Evolutionary conservation across 2,113 vertebrate species (phyloP), one percentile per base, ranked within the genome.

Genomic region (Heteronetta atricapilla): DNA sequence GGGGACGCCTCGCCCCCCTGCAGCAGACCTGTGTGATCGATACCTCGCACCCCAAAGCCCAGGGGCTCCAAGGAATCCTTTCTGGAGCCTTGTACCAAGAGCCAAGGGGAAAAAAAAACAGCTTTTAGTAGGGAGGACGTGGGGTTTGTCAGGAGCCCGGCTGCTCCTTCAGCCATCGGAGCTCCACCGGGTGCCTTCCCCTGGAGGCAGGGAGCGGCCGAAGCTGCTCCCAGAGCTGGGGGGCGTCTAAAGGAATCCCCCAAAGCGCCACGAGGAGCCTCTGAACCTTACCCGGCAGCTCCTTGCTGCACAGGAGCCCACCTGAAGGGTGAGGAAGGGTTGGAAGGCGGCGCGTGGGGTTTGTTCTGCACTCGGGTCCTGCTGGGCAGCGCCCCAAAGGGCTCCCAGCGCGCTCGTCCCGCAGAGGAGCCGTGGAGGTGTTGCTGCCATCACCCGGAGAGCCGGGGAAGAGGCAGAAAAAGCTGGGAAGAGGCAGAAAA

Each of bases 321-420:
- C 3, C n/a, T 36, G 18, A 1, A 1, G 38, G 31, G 52, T 9
- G n/a, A 17, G 33, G 60, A 58, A 25, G 73, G 29, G 46, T 40
- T 34, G 31, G 16, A n/a, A 44, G 26, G 34, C 10, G 15, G 31
- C 0, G 11, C 0, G 2, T 0, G 8, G 16, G 10, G 60, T 25
- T 55, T 13, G 23, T 15, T 26, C 40, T 21, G 25, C 19, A 40
- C 53, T 23, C 2, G 16, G 4, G 7, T 40, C 60, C 48, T 11
- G 76, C 48, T 20, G 76, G 28, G 17, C 38, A 38, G 18, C 12
- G 0, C 22, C 48, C n/a, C 48, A 19, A 40, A 21, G 33, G 33
- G 78, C 10, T 52, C 34, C 7, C 11, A 4, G 52, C 34, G 21
- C 2, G 28, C 20, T 46, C 50, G 11, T 1, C 0, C 22, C 0